Evolutionary conservation across 1,140 invertebrate species (phyloP), one percentile per base, ranked within the genome.

Genomic region (Eupeodes corollae): DNA sequence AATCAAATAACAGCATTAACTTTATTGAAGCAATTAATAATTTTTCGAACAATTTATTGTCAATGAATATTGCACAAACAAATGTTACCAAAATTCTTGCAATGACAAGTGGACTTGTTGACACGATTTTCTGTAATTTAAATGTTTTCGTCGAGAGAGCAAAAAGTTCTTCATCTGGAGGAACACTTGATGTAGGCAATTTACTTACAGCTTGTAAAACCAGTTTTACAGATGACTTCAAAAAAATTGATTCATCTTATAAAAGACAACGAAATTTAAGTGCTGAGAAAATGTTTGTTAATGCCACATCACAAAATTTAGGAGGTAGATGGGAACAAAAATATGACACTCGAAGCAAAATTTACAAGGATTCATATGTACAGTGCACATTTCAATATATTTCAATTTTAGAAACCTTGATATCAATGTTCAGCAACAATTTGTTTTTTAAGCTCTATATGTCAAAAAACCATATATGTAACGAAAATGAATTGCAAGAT

Each of bases 381-480:
- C 42, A 44, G 18, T 44, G 26, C 15, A 44, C 42, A 32, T 44
- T 33, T 32, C 42, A 44, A 32, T 44, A 44, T 18, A 15, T 44
- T 18, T n/a, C 26, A 33, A 44, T 44, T 34, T 31, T 44, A 2
- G n/a, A 19, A 34, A 44, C 30, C 3, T 32, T 44, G 33, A 16
- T 33, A 31, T 14, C 13, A 10, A 14, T 44, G 14, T 44, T 44
- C 33, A n/a, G n/a, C 32, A 44, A 44, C 18, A 3, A 44, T 33
- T 44, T 31, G 1, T 44, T 44, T 18, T 16, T 33, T 5, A 32
- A 32, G n/a, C 21, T 33, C 31, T 44, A 44, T 44, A 33, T 44
- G 32, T 12, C 42, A 33, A 44, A 16, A 8, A 39, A 46, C 32
- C 45, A 46, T 32, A 37, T 39, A 31, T 46, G 45, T 46, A 37